phyloP scores from a whole-genome alignment of 23 tunicate species.

The Diplosoma virens region DNA sequence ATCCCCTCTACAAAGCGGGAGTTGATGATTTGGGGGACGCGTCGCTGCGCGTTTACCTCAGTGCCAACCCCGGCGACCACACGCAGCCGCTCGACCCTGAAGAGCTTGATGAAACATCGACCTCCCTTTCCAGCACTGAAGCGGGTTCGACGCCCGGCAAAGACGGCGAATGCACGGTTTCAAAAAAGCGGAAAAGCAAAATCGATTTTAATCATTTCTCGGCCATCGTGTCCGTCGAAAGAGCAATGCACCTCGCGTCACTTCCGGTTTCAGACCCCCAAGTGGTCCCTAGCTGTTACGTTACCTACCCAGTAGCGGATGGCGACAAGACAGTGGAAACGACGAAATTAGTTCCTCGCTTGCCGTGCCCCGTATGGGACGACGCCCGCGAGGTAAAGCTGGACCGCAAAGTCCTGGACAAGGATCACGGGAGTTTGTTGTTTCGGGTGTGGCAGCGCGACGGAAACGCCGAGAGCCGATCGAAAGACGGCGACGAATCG shows the following conservation, averaged over 20 bases:
- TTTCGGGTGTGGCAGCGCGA: constrained; percentile 70
- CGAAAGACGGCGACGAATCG: not conserved
- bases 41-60: constrained; percentile 58
- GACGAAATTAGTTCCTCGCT: constrained; percentile 15
- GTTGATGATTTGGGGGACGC: constrained; percentile 57
- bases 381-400: constrained; percentile 48
- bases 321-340: constrained; percentile 3
- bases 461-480: not conserved
- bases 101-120: constrained; percentile 11
- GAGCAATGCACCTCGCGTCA: constrained; percentile 74
- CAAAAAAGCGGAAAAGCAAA: not conserved
- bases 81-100: constrained; percentile 26
- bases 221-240: constrained; percentile 63
- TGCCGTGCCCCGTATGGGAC: constrained; percentile 69
- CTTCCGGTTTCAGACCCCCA: not conserved
- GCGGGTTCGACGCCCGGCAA: not conserved
- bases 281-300: constrained; percentile 32
- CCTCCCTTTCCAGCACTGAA: not conserved
- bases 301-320: constrained; percentile 27
- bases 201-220: constrained; percentile 8
- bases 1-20: constrained; percentile 56
- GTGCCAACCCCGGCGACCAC: constrained; percentile 70
- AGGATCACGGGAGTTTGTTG: constrained; percentile 36
- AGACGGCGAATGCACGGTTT: not conserved
- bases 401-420: constrained; percentile 31